These are phyloP conservation scores for Odontesthes bonariensis DNA, from an alignment of 2,113 vertebrate genomes.

Conservation along the genomic window DNA sequence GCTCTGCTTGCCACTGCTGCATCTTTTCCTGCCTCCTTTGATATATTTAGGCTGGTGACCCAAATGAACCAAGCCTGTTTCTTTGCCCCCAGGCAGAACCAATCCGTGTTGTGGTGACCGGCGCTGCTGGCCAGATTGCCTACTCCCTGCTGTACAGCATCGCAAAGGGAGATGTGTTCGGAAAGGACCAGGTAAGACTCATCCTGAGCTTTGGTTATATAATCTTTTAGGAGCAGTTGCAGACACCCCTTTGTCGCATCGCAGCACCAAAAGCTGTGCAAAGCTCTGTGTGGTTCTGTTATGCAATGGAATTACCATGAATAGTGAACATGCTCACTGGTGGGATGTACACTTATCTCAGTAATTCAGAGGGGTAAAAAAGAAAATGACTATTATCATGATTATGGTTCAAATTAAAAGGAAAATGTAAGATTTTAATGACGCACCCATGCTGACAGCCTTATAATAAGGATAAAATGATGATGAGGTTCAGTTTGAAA, in stretches of 20 bases:
- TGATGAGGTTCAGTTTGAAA: not conserved
- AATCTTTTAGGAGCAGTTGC: not conserved
- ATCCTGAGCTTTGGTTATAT: conserved; percentile 12
- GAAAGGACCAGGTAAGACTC: conserved; percentile 91
- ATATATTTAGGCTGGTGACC: not conserved
- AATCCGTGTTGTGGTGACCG: conserved; percentile 94
- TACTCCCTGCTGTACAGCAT: conserved; percentile 97
- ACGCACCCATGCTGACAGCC: not conserved
- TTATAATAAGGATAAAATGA: too few relatives aligned
- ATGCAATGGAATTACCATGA: conserved; percentile 29
- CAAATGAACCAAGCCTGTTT: not conserved
- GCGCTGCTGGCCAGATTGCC: conserved; percentile 96
- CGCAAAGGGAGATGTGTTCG: conserved; percentile 97
- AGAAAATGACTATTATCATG: not conserved
- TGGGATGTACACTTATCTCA: not conserved
- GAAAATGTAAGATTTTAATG: not conserved
- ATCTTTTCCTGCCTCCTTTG: not conserved
- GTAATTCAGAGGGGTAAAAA: not conserved
- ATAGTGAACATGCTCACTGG: conserved; percentile 1
- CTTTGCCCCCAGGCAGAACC: conserved; percentile 85
- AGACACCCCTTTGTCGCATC: not conserved
- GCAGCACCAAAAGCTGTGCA: conserved; percentile 17
- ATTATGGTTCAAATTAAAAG: not conserved
- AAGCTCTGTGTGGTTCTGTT: conserved; percentile 15
- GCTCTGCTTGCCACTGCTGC: not conserved